A percentile compares a stretch with the other conserved stretches of the same genome.
Conservation (phyloP, 2,797 vertebrate genomes). For the Anolis apletophallus region DNA sequence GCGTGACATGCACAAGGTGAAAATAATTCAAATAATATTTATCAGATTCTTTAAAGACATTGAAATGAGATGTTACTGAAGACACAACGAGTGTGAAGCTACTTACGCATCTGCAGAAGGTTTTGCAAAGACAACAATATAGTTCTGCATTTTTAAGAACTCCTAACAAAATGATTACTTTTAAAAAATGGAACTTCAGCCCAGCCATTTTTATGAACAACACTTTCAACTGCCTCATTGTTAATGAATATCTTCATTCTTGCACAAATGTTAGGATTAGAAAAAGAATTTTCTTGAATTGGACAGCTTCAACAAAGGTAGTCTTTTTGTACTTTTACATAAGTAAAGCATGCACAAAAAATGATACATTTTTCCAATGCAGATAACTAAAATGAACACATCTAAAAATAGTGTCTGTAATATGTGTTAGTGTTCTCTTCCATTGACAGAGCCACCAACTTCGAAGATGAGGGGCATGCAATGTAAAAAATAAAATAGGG, state of each 20-base stretch:
- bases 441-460: not conserved
- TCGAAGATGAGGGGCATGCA: not conserved
- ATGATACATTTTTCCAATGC: too few species aligned
- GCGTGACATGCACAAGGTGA: slow-evolving; percentile 17
- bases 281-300: not conserved
- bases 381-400: too few species aligned
- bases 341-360: too few species aligned
- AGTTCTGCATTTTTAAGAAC: not conserved
- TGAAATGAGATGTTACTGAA: slow-evolving; percentile 6
- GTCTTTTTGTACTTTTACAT: too few species aligned
- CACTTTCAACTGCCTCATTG: not conserved
- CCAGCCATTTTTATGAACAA: not conserved
- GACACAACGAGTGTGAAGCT: not conserved
- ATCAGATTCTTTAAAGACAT: slow-evolving; percentile 7
- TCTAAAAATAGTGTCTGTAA: too few species aligned
- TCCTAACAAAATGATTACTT: not conserved
- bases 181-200: not conserved
- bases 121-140: not conserved
- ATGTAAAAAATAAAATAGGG: not conserved
- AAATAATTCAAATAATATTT: slow-evolving; percentile 20
- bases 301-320: too few species aligned
- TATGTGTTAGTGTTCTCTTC: too few species aligned
- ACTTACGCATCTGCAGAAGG: not conserved
- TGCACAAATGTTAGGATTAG: not conserved
- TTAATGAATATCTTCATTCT: not conserved